Conservation (phyloP, 2,797 vertebrate species). For the Anguilla obscura region DNA sequence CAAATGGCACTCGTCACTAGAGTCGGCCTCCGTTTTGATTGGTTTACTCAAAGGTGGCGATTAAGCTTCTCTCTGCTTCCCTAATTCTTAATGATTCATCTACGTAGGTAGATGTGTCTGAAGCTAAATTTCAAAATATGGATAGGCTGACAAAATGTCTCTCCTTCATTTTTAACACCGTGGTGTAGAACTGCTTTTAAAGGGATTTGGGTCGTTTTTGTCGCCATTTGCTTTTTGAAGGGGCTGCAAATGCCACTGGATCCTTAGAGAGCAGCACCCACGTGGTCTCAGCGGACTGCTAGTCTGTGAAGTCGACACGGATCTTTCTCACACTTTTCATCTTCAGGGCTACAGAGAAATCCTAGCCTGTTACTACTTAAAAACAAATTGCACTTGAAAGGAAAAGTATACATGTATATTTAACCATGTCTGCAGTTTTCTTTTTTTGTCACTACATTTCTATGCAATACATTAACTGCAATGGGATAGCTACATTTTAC, state of each 20-base stretch:
- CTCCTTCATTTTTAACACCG: not conserved
- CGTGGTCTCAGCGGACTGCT: not conserved
- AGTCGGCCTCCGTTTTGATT: not conserved
- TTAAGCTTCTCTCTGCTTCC: not conserved
- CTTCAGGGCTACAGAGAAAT: conserved; percentile 42
- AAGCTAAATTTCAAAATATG: not conserved
- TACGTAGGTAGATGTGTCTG: not conserved
- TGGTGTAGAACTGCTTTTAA: not conserved
- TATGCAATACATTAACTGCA: conserved; percentile 84
- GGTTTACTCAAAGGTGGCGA: not conserved
- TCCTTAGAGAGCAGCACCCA: not conserved
- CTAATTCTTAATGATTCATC: not conserved
- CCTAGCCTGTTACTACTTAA: conserved; percentile 51
- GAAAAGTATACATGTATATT: conserved; percentile 41
- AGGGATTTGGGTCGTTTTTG: not conserved
- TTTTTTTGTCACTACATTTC: conserved; percentile 82
- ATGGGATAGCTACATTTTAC: conserved; percentile 75
- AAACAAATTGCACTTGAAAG: conserved; percentile 61
- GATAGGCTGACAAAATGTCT: not conserved
- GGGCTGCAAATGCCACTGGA: not conserved
- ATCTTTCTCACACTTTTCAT: conserved; percentile 24
- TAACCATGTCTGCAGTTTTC: conserved; percentile 34
- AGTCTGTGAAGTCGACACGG: not conserved
- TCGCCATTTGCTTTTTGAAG: not conserved
- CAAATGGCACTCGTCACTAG: not conserved